phyloP scores from a whole-genome alignment of 2,797 vertebrate species.

The Phaenicophaeus curvirostris region DNA sequence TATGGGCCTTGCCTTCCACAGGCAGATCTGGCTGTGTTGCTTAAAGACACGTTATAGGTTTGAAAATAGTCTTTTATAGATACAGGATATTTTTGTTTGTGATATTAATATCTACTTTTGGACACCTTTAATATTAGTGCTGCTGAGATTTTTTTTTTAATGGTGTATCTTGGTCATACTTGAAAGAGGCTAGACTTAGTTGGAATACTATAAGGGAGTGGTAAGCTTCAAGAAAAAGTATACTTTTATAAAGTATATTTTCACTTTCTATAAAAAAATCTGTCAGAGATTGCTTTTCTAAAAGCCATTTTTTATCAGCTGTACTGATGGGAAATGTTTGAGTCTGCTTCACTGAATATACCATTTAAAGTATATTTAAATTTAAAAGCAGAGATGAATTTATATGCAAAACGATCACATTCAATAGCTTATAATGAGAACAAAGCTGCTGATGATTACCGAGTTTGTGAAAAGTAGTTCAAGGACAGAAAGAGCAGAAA shows the following conservation, averaged over 20 bases:
- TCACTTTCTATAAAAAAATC: not conserved
- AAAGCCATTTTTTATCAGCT: not conserved
- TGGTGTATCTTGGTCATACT: not conserved
- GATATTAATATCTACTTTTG: not conserved
- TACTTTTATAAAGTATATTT: not conserved
- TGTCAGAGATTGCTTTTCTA: not conserved
- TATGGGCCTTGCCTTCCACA: no score
- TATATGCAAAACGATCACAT: not conserved
- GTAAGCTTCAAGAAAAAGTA: not conserved
- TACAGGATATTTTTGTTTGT: no score
- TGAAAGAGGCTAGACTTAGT: not conserved
- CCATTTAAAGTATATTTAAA: slow-evolving; percentile 14
- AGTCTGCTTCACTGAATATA: not conserved
- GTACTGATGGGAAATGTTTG: not conserved
- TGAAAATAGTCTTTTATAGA: no score
- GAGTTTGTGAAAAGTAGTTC: slow-evolving; percentile 11
- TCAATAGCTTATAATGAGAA: slow-evolving; percentile 48
- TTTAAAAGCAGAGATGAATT: not conserved
- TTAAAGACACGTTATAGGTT: no score
- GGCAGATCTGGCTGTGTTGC: no score
- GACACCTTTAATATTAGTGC: not conserved
- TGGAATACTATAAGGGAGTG: not conserved
- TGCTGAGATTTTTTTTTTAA: not conserved
- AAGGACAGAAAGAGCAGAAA: slow-evolving; percentile 29
- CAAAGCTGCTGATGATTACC: slow-evolving; percentile 1